phyloP scores from a whole-genome alignment of 2,797 vertebrate species.

The Aplochiton taeniatus region DNA sequence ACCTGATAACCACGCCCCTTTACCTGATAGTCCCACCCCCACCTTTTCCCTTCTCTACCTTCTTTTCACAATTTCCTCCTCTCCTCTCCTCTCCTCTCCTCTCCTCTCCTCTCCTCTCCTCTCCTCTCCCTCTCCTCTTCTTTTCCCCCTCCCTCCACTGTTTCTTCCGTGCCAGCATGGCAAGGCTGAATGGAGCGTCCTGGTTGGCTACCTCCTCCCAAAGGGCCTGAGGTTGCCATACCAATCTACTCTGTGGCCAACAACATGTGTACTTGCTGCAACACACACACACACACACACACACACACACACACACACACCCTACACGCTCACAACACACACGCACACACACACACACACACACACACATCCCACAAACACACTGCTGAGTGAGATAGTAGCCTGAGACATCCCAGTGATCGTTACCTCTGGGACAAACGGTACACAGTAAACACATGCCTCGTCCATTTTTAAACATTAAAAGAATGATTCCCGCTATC shows the following conservation, averaged over 20 bases:
- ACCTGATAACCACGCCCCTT: background rate
- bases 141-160: background rate
- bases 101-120: background rate
- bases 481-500: too few species aligned
- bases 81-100: background rate
- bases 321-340: background rate
- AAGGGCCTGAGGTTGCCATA: conserved; percentile 18
- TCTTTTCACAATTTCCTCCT: background rate
- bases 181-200: conserved; percentile 26
- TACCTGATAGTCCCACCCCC: background rate
- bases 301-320: background rate
- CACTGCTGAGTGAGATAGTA: background rate
- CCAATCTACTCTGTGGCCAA: conserved; percentile 11
- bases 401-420: background rate
- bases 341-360: conserved; percentile 2
- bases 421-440: too few species aligned
- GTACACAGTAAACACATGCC: too few species aligned
- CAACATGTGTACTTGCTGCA: conserved; percentile 21
- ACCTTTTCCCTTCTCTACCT: too few species aligned
- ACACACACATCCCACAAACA: conserved; percentile 4
- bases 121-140: background rate
- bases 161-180: conserved; percentile 1
- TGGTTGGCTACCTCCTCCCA: conserved; percentile 25
- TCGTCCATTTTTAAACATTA: too few species aligned
- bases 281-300: background rate